Evolutionary conservation across 2,797 vertebrate species (phyloP).

Genomic region (Syngnathus acus): DNA sequence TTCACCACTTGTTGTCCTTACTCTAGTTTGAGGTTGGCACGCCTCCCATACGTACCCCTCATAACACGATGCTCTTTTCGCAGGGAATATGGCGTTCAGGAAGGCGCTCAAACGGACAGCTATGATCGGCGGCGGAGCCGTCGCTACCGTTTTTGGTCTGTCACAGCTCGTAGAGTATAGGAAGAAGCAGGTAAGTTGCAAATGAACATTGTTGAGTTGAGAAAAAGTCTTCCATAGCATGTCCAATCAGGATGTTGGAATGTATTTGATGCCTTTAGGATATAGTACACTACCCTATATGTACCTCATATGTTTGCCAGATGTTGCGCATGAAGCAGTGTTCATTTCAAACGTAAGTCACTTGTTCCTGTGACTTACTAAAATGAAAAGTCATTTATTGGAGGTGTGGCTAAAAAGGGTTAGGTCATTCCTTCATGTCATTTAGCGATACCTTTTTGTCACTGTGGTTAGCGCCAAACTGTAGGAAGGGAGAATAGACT

Average conservation of each 20-base stretch:
- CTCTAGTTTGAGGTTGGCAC: background rate
- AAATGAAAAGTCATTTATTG: background rate
- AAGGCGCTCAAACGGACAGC: slow-evolving; percentile 80
- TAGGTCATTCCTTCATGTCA: no score
- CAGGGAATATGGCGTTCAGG: slow-evolving; percentile 85
- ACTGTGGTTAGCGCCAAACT: no score
- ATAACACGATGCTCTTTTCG: background rate
- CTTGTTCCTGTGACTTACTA: background rate
- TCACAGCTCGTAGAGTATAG: slow-evolving; percentile 84
- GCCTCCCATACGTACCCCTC: slow-evolving; percentile 10
- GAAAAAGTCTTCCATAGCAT: slow-evolving; percentile 14
- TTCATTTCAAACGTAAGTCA: background rate
- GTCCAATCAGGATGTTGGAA: slow-evolving; percentile 51
- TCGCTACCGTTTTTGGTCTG: slow-evolving; percentile 78
- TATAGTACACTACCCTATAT: background rate
- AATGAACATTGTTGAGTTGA: background rate
- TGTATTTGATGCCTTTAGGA: slow-evolving; percentile 22
- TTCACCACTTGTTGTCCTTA: slow-evolving; percentile 5
- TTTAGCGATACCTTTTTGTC: no score
- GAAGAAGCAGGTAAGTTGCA: slow-evolving; percentile 72
- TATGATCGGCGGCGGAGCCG: slow-evolving; percentile 79
- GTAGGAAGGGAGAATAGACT: no score
- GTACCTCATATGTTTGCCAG: background rate
- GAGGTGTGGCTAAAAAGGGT: background rate
- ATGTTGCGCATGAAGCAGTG: background rate